These are phyloP conservation scores for Drosophila gunungcola DNA, from an alignment of 1,140 invertebrate genomes.

Conservation along the genomic window DNA sequence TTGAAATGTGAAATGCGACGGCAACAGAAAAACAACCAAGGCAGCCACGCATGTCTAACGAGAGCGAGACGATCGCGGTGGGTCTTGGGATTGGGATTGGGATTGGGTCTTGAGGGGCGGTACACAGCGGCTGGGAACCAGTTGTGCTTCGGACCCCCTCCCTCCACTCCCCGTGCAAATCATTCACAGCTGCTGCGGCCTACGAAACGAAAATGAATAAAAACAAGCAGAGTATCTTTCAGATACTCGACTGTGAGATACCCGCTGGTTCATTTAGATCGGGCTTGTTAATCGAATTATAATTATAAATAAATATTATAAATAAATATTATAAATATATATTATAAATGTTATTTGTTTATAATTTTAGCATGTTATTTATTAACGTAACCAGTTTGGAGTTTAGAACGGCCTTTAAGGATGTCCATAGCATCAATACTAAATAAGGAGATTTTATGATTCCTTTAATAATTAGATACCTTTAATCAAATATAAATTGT, in stretches of 20 bases:
- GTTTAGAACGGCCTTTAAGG: too few relatives aligned
- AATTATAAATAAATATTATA: too few relatives aligned
- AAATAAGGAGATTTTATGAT: too few relatives aligned
- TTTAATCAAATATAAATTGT: too few relatives aligned
- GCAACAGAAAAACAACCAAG: constrained; percentile 11
- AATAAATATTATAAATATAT: too few relatives aligned
- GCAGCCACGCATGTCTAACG: constrained; percentile 53
- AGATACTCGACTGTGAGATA: constrained; percentile 27
- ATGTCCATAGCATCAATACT: too few relatives aligned
- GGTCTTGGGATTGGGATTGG: neutral
- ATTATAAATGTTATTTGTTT: too few relatives aligned
- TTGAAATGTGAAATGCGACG: constrained; percentile 33
- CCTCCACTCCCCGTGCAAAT: neutral
- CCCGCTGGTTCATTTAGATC: neutral
- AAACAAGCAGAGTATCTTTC: neutral
- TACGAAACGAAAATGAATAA: constrained; percentile 22
- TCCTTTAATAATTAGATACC: too few relatives aligned
- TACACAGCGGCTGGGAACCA: constrained; percentile 35
- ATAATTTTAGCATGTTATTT: too few relatives aligned
- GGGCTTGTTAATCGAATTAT: neutral
- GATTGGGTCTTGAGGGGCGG: constrained; percentile 2
- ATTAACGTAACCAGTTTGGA: too few relatives aligned
- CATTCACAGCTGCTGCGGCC: constrained; percentile 36
- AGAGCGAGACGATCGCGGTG: constrained; percentile 31
- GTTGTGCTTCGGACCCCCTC: constrained; percentile 28